Evolutionary conservation across 2,888 invertebrate species (phyloP).

Genomic region (Pyrgus malvae): DNA sequence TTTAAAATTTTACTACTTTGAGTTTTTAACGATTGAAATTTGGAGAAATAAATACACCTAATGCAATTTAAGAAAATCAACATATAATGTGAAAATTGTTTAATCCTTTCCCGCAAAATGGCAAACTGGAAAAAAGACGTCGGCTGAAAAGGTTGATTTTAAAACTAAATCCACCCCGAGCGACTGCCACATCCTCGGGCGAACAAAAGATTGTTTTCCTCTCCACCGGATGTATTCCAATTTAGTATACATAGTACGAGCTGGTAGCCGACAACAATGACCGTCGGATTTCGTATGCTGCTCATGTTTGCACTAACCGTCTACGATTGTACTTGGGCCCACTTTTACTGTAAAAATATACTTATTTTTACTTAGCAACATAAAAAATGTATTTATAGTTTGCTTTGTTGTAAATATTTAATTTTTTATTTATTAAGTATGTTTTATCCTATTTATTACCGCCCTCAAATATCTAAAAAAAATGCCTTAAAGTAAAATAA

Average conservation of each 20-base stretch:
- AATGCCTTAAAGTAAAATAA: no score
- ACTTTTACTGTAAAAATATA: slow-evolving; percentile 1
- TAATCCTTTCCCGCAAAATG: slow-evolving; percentile 1
- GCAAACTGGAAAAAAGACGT: slow-evolving; percentile 1
- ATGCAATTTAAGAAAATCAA: no score
- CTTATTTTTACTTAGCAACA: slow-evolving; percentile 3
- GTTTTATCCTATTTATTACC: neutral
- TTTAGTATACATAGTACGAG: slow-evolving; percentile 49
- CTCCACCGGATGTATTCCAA: slow-evolving; percentile 46
- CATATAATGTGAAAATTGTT: neutral
- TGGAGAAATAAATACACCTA: no score
- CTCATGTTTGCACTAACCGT: slow-evolving; percentile 33
- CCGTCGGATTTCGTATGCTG: slow-evolving; percentile 56
- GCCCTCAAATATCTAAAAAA: no score
- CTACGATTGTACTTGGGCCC: slow-evolving; percentile 11
- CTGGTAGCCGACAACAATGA: slow-evolving; percentile 54
- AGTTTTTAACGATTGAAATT: no score
- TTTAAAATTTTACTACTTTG: no score
- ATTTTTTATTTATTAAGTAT: neutral
- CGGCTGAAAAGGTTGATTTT: slow-evolving; percentile 24
- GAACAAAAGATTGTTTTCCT: slow-evolving; percentile 60
- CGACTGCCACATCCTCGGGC: slow-evolving; percentile 43
- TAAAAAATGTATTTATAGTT: neutral
- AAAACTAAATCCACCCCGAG: slow-evolving; percentile 29
- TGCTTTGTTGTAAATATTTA: neutral